Conservation (phyloP, 92 coral and sea anemone species). For the Meandrina meandrites region DNA sequence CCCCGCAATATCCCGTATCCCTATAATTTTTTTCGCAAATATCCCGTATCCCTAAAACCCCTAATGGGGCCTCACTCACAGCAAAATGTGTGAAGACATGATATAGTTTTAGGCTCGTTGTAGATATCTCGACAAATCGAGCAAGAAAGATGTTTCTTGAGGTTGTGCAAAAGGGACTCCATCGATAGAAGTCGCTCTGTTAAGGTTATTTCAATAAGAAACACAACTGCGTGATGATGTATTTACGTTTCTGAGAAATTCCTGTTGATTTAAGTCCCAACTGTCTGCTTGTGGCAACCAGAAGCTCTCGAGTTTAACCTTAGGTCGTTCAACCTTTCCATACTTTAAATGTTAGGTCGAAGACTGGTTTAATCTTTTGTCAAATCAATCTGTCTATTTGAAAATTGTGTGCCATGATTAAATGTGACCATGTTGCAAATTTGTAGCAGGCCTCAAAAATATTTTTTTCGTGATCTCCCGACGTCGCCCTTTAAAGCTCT, state of each 20-base stretch:
- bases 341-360: not conserved
- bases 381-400: not conserved
- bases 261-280: not conserved
- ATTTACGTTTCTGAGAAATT: not conserved
- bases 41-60: no score
- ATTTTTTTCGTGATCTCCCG: no score
- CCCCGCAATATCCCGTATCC: no score
- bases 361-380: no score
- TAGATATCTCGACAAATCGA: slow-evolving; percentile 44
- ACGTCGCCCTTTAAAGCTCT: no score
- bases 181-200: not conserved
- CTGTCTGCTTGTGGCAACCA: not conserved
- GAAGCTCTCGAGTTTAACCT: not conserved
- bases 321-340: not conserved
- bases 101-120: slow-evolving; percentile 35
- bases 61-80: no score
- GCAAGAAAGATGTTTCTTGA: slow-evolving; percentile 25
- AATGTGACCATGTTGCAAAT: not conserved
- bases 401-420: not conserved
- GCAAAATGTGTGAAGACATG: slow-evolving; percentile 55
- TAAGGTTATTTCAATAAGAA: not conserved
- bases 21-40: no score
- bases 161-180: slow-evolving; percentile 27
- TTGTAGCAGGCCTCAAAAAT: no score
- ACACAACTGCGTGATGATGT: not conserved